These are phyloP conservation scores for Anneissia japonica DNA, from an alignment of 35 echinoderm and acorn worm species.

Conservation along the genomic window DNA sequence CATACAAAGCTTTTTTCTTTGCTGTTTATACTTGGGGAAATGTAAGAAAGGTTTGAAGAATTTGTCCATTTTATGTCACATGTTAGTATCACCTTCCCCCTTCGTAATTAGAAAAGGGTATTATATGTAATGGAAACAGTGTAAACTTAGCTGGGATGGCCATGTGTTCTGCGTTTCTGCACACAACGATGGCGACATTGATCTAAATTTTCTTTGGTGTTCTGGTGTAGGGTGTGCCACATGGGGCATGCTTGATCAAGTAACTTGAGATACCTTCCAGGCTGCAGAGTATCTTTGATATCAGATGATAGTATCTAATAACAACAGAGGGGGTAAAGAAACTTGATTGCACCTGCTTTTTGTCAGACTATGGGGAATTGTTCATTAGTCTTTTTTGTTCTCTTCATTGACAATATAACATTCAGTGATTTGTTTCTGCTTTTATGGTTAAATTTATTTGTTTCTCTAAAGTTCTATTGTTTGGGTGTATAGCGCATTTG, in stretches of 20 bases:
- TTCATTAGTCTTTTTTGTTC: not conserved
- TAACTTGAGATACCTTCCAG: not conserved
- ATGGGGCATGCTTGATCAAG: not conserved
- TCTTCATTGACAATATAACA: not conserved
- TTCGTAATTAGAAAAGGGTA: not conserved
- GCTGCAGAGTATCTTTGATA: not conserved
- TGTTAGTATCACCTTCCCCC: not conserved
- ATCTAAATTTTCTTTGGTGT: not conserved
- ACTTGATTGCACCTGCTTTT: not conserved
- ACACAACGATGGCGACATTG: not conserved
- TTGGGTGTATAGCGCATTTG: no score
- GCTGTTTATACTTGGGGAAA: not conserved
- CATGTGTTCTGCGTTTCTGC: not conserved
- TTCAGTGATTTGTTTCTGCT: no score
- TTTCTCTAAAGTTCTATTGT: no score
- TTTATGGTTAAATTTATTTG: no score
- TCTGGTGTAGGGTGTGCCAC: not conserved
- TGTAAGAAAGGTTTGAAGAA: not conserved
- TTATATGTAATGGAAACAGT: not conserved
- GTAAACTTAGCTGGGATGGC: not conserved
- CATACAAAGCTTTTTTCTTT: not conserved
- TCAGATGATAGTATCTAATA: not conserved
- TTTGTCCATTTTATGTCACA: not conserved
- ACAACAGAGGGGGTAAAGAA: not conserved
- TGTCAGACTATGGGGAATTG: not conserved